Evolutionary conservation across 2,113 vertebrate genomes (phyloP).

Genomic region (Phyllopteryx taeniolatus): DNA sequence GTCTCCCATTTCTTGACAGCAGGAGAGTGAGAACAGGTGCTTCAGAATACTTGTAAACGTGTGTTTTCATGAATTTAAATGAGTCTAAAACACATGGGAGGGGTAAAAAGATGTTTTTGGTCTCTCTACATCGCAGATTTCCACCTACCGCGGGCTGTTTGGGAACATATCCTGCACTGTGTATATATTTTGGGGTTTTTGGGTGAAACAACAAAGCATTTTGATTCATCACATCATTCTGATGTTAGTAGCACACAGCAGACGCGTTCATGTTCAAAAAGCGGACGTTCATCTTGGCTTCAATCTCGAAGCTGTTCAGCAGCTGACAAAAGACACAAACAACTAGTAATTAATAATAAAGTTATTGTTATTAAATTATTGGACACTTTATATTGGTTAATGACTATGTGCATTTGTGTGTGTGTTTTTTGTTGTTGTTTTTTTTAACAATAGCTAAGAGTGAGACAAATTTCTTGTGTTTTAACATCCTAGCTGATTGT

Average conservation of each 20-base stretch:
- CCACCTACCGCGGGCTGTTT: too few relatives aligned
- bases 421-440: not conserved
- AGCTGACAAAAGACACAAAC: slow-evolving; percentile 72
- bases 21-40: too few relatives aligned
- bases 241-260: slow-evolving; percentile 81
- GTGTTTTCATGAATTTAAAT: too few relatives aligned
- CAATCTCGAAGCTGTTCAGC: slow-evolving; percentile 88
- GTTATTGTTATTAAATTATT: not conserved
- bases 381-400: not conserved
- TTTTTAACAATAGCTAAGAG: not conserved
- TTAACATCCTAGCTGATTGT: not conserved
- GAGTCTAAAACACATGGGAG: too few relatives aligned
- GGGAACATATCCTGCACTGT: too few relatives aligned
- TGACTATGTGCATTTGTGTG: not conserved
- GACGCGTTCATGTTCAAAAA: slow-evolving; percentile 88
- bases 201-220: not conserved
- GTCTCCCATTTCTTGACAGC: too few relatives aligned
- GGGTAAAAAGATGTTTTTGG: too few relatives aligned
- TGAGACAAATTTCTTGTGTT: not conserved
- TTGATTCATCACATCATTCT: not conserved
- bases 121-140: too few relatives aligned
- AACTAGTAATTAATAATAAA: not conserved
- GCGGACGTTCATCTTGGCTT: slow-evolving; percentile 89
- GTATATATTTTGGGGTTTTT: not conserved
- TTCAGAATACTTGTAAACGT: too few relatives aligned